A percentile compares a stretch with the other conserved stretches of the same genome.
These are phyloP conservation scores for Chloroclystis v-ata DNA, from an alignment of 2,888 invertebrate species.

Conservation along the genomic window DNA sequence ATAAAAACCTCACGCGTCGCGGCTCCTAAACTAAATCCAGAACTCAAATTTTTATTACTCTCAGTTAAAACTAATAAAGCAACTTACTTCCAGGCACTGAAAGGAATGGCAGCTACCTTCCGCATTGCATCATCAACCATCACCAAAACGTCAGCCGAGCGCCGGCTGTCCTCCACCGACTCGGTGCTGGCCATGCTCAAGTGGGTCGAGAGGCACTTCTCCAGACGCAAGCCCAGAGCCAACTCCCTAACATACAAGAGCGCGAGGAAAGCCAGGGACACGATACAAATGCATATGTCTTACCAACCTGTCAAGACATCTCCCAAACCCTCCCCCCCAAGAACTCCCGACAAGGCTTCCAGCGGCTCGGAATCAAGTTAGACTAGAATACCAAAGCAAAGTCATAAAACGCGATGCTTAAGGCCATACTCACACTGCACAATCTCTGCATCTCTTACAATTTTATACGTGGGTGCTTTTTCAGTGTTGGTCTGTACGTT, in stretches of 20 bases:
- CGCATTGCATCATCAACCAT: slow-evolving; percentile 91
- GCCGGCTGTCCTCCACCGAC: slow-evolving; percentile 91
- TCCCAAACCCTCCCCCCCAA: slow-evolving; percentile 55
- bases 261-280: slow-evolving; percentile 80
- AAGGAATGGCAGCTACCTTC: slow-evolving; percentile 96
- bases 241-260: slow-evolving; percentile 81
- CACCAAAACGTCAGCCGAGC: slow-evolving; percentile 90
- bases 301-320: slow-evolving; percentile 70
- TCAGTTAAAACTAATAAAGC: background rate
- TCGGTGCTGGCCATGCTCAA: slow-evolving; percentile 92
- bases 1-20: too few species aligned
- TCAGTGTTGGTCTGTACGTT: too few species aligned
- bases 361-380: slow-evolving; percentile 71
- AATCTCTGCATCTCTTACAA: too few species aligned
- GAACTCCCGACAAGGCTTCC: slow-evolving; percentile 51
- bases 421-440: background rate
- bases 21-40: too few species aligned
- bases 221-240: slow-evolving; percentile 85
- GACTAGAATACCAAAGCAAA: slow-evolving; percentile 8
- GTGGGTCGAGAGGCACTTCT: slow-evolving; percentile 92
- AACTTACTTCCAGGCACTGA: slow-evolving; percentile 81
- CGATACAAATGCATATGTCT: slow-evolving; percentile 88
- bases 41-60: too few species aligned
- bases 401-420: background rate
- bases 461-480: too few species aligned